Base-by-base conservation (phyloP, 2,797 vertebrate genomes). In the Epinephelus awoara region DNA sequence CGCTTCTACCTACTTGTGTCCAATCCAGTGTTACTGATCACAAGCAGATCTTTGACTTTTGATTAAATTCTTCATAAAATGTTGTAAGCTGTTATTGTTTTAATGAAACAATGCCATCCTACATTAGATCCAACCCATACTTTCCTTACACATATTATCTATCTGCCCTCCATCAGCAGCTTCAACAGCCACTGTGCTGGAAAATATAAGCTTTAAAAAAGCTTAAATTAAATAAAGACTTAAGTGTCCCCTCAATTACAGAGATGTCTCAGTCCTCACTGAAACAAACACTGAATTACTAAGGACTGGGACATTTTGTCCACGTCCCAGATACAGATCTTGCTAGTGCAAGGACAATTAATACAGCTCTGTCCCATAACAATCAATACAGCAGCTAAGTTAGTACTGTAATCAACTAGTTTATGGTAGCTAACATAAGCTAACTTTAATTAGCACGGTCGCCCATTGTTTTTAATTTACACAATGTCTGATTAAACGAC, bases 371-470 rank as follows among this genome's bases (percentile, higher is more conserved):
- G 2, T 18, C 54, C 2, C 15, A 58, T 19, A 55, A 42, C 6
- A 18, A 13, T 25, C 7, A 51, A 7, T 18, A 50, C 38, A 2
- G 14, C 21, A 14, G 46, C 23, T 59, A 52, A 67, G 13, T 59
- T 47, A 23, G n/a, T 3, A 21, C n/a, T 40, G 34, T 12, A n/a
- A 38, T 54, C 23, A 62, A 62, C 21, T 58, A 38, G 23, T 50
- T 59, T 63, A 8, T n/a, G 42, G 19, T 17, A 25, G 80, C 72
- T 78, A 85, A 62, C 25, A 17, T 21, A 54, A 57, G 62, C 54
- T 56, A 11, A 10, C 23, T 63, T 76, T 75, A 56, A 71, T 40
- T 29, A 27, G 9, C 8, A 17, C 1, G 1, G 1, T 42, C 1
- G 38, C 12, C 18, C 13, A 1, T 7, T 55, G 18, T 29, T 44